Evolutionary conservation across 2,888 invertebrate genomes (phyloP), one percentile per base, ranked within the genome.

Genomic region (Alsophila aescularia): DNA sequence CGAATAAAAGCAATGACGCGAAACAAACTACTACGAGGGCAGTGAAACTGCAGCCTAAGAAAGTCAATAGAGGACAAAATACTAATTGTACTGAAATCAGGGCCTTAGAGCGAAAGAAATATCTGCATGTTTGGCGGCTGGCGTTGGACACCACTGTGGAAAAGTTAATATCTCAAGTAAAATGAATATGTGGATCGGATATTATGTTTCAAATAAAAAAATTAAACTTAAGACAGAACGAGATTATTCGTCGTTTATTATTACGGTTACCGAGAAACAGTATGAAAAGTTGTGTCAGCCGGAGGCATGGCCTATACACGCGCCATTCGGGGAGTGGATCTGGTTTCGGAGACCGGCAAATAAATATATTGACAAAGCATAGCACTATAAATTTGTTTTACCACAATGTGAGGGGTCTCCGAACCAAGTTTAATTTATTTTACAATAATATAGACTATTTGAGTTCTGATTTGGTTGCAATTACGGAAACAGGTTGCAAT

Each of bases 331-430:
- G 44, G 64, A 68, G 31, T 67, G 67, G 66, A 36, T 65, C 12
- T 67, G 64, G 62, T 69, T 71, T 69, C 64, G 68, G n/a, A 59
- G 40, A 52, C 12, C 49, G 52, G 14, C 47, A 43, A 16, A 44
- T 35, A 42, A 21, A 37, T 8, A 1, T 1, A 36, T 29, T 3
- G 16, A 12, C 2, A 24, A 40, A 47, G 43, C 32, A 9, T 15
- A 44, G 44, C 16, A 44, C 24, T 13, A 44, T 62, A 14, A 35
- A 52, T 21, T 37, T 63, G 7, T 58, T 36, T 15, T 64, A 64
- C 27, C 61, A 64, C 32, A 64, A 64, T 31, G 56, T 52, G 0
- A 36, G 65, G 29, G 61, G 64, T 10, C 57, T 65, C 10, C 32
- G 62, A 16, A 64, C 62, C 10, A 63, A 63, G 36, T 15, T 54